Conservation (phyloP, 2,888 invertebrate species). For the Sesia apiformis region DNA sequence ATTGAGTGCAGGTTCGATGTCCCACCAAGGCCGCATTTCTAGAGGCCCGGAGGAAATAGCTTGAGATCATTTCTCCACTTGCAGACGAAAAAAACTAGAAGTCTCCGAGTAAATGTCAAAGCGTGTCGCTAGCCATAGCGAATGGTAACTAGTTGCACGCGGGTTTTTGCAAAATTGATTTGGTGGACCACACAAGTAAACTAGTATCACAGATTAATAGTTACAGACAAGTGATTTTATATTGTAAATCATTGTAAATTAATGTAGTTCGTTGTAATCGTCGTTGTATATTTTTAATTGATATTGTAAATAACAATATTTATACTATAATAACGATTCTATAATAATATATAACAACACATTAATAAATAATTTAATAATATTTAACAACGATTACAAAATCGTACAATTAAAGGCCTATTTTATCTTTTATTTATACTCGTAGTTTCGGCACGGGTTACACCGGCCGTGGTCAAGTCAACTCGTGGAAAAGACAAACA, state of each 20-base stretch:
- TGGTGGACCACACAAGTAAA: not conserved
- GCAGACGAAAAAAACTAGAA: slow-evolving; percentile 27
- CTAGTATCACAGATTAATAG: not conserved
- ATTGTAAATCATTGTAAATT: not conserved
- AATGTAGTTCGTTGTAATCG: not conserved
- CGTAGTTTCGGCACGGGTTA: no score
- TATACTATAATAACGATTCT: no score
- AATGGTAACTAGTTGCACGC: not conserved
- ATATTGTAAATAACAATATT: not conserved
- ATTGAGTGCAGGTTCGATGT: slow-evolving; percentile 42
- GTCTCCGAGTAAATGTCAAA: slow-evolving; percentile 26
- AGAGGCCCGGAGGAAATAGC: slow-evolving; percentile 35
- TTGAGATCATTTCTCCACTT: slow-evolving; percentile 58
- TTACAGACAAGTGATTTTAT: not conserved
- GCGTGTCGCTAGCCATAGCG: slow-evolving; percentile 7
- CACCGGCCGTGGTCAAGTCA: no score
- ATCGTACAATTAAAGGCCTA: no score
- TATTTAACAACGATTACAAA: no score
- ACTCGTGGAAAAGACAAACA: no score
- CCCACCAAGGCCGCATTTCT: slow-evolving; percentile 63
- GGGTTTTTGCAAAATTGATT: not conserved
- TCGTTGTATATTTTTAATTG: not conserved
- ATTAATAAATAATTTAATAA: no score
- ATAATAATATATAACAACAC: no score
- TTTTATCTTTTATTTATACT: no score